Evolutionary conservation across 2,113 vertebrate genomes (phyloP).

Genomic region (Pomatostomus ruficeps): DNA sequence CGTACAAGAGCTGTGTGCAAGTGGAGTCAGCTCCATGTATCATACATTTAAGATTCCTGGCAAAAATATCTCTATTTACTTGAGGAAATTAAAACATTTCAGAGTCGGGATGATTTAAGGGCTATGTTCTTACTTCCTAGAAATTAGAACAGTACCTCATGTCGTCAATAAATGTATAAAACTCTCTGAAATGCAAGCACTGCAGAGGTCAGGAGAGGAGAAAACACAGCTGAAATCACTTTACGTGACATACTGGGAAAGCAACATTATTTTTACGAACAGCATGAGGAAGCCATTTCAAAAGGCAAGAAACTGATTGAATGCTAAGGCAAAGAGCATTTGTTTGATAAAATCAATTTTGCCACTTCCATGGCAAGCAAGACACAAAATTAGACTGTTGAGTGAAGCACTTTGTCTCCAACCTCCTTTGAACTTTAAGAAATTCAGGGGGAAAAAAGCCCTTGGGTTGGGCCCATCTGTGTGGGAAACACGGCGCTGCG

Average conservation of each 20-base stretch:
- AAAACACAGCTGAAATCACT: constrained; percentile 41
- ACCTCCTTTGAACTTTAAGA: not conserved
- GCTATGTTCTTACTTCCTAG: constrained; percentile 34
- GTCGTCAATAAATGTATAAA: constrained; percentile 58
- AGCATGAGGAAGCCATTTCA: not conserved
- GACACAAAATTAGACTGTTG: not conserved
- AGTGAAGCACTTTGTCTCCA: not conserved
- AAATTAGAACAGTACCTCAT: constrained; percentile 45
- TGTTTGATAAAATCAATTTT: constrained; percentile 1
- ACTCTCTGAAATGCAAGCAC: constrained; percentile 17
- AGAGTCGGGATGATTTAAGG: constrained; percentile 35
- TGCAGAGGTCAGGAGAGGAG: constrained; percentile 28
- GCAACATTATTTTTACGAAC: constrained; percentile 47
- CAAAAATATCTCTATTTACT: constrained; percentile 47
- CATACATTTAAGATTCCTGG: constrained; percentile 7
- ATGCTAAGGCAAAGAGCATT: not conserved
- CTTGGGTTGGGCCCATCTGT: not conserved
- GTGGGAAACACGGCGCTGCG: not conserved
- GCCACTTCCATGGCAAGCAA: not conserved
- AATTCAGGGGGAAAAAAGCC: not conserved
- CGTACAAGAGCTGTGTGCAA: not conserved
- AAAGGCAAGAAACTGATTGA: constrained; percentile 34
- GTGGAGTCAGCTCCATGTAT: not conserved
- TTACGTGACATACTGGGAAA: constrained; percentile 37
- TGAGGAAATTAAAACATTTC: constrained; percentile 55